Evolutionary conservation across 2,113 vertebrate species (phyloP), one percentile per base, ranked within the genome.

Genomic region (Podilymbus podiceps): DNA sequence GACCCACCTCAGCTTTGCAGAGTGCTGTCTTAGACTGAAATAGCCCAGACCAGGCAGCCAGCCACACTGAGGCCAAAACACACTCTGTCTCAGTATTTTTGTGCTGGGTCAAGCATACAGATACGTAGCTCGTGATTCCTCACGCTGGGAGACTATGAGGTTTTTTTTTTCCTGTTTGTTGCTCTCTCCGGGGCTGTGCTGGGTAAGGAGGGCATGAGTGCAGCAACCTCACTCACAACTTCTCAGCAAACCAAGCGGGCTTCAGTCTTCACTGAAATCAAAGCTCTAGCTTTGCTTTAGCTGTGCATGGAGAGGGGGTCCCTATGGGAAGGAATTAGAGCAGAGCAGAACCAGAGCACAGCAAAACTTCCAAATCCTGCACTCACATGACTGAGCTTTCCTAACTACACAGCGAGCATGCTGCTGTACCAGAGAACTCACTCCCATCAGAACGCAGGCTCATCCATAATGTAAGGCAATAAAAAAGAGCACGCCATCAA

Each of bases 381-480:
- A 91, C 85, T 78, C 88, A 6, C 89, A 96, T 92, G 95, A 91
- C 80, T 89, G 84, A 79, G 94, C 92, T 96, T 92, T 97, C 80
- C 53, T 62, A 89, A 58, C 33, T 46, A 62, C 6, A 16, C 22
- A 84, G 64, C 0, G 7, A 92, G 81, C 33, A 8, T 0, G 2
- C 11, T 75, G 66, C 60, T 60, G 72, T 49, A 69, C 17, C 44
- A 38, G 31, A 74, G 68, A 87, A 46, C 23, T 27, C 7, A 0
- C 23, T 85, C 74, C 66, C 74, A 44, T 47, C 74, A 85, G 84
- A 95, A 85, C 0, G 0, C 55, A 44, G 25, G 52, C 47, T 59
- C 4, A 0, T 9, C 47, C 64, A 86, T 40, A 76, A 85, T 73
- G 59, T 38, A 69, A 78, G 95, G n/a, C 71, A 63, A 55, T 38